phyloP scores from a whole-genome alignment of 1,140 invertebrate genomes.

The Teleogryllus occipitalis region DNA sequence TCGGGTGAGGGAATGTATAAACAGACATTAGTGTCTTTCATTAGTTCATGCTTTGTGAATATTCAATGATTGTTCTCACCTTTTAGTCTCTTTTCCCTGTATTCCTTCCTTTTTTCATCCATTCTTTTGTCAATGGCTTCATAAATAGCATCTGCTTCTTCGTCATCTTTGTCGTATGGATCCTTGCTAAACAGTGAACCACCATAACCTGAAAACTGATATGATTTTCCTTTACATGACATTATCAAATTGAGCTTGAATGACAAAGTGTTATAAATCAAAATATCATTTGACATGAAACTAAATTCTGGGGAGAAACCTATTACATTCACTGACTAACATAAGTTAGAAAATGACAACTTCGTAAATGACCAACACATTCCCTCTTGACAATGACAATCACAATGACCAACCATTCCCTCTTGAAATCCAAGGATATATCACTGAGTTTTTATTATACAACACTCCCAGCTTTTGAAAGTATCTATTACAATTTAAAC shows the following conservation, averaged over 20 bases:
- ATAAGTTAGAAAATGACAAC: too few species aligned
- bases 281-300: neutral
- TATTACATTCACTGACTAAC: neutral
- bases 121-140: slow-evolving; percentile 97
- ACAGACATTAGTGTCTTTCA: neutral
- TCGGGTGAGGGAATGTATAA: neutral
- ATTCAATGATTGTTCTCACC: slow-evolving; percentile 21
- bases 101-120: slow-evolving; percentile 98
- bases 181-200: slow-evolving; percentile 97
- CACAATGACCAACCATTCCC: too few species aligned
- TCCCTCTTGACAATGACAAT: too few species aligned
- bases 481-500: too few species aligned
- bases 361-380: too few species aligned
- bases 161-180: slow-evolving; percentile 99
- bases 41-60: neutral
- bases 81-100: slow-evolving; percentile 63
- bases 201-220: slow-evolving; percentile 89
- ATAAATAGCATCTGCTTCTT: slow-evolving; percentile 98
- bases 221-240: neutral
- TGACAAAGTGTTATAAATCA: neutral
- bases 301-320: neutral
- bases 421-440: too few species aligned
- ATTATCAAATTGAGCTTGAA: neutral
- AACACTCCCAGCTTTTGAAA: too few species aligned
- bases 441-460: too few species aligned